Conservation (phyloP, 2,797 vertebrate genomes). For the Anguilla pacifica region DNA sequence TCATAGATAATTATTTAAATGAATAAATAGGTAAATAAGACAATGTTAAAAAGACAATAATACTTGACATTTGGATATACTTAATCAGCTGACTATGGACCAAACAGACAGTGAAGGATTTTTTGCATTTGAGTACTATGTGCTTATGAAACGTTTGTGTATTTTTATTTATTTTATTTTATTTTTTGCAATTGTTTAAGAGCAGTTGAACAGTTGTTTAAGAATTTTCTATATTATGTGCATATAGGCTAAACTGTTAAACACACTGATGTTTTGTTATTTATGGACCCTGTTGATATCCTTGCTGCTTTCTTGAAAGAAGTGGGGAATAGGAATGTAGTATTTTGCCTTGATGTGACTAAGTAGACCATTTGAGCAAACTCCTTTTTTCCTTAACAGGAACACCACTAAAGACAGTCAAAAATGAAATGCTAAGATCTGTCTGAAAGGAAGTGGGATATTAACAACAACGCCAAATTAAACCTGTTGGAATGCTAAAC, state of each 20-base stretch:
- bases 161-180: neutral
- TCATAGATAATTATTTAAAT: neutral
- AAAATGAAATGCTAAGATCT: neutral
- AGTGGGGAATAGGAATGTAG: neutral
- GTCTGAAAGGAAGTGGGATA: neutral
- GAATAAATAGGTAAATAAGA: neutral
- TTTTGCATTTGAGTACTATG: neutral
- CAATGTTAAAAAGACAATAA: neutral
- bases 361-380: neutral
- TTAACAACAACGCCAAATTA: neutral
- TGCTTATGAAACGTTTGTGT: neutral
- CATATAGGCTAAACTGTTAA: neutral
- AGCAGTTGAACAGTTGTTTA: neutral
- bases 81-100: neutral
- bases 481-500: neutral
- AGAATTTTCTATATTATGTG: neutral
- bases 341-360: neutral
- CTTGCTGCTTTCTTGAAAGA: neutral
- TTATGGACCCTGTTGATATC: neutral
- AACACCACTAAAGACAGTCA: neutral
- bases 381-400: neutral
- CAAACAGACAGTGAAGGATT: neutral
- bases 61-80: neutral
- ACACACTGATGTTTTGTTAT: too few species aligned
- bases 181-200: neutral